These are phyloP conservation scores for Oryzias woworae DNA, from an alignment of 2,113 vertebrate genomes.

Conservation along the genomic window DNA sequence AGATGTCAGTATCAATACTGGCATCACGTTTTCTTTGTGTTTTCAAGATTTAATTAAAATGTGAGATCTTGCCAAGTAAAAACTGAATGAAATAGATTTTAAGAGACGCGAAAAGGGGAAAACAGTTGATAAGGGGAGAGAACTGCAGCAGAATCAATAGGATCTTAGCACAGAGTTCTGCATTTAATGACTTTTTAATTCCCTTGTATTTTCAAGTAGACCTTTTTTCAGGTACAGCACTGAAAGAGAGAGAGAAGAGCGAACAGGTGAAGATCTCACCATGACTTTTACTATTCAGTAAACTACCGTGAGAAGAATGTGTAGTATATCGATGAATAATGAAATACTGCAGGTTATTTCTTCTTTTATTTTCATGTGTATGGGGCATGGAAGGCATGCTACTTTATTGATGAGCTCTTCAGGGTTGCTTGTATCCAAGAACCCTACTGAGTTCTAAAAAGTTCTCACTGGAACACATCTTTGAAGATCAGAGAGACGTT, in stretches of 20 bases:
- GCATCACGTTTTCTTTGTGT: background rate
- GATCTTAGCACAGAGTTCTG: slow-evolving; percentile 9
- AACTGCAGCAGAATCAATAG: background rate
- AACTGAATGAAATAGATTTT: too few species aligned
- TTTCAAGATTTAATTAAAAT: too few species aligned
- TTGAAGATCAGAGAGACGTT: too few species aligned
- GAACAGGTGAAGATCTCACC: slow-evolving; percentile 23
- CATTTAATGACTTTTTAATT: slow-evolving; percentile 13
- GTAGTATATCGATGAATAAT: slow-evolving; percentile 59
- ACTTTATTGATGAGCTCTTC: too few species aligned
- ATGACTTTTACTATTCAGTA: slow-evolving; percentile 33
- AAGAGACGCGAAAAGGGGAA: background rate
- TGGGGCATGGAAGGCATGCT: background rate
- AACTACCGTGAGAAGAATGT: slow-evolving; percentile 36
- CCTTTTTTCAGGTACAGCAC: slow-evolving; percentile 2
- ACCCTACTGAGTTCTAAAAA: too few species aligned
- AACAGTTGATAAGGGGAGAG: background rate
- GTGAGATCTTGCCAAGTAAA: too few species aligned
- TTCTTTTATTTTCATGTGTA: slow-evolving; percentile 20
- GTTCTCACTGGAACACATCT: too few species aligned
- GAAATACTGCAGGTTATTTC: slow-evolving; percentile 11
- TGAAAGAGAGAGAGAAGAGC: background rate
- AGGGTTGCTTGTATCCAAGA: too few species aligned
- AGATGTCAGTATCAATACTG: background rate
- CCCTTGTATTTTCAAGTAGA: slow-evolving; percentile 8